These are phyloP conservation scores for Artibeus jamaicensis DNA, from an alignment of 2,797 vertebrate species.

Conservation along the genomic window DNA sequence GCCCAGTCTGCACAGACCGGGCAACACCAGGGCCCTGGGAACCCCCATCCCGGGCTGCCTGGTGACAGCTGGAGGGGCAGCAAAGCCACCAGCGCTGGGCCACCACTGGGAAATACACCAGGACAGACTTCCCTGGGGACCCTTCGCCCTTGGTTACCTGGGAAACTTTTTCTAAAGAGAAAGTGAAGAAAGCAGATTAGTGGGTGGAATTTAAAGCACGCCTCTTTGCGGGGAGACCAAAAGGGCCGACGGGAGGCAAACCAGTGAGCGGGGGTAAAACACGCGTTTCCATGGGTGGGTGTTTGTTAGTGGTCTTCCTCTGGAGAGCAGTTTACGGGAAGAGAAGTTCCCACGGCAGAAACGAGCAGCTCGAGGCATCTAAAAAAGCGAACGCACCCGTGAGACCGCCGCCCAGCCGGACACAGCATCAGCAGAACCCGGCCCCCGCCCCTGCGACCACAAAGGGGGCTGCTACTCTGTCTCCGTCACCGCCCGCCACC, in stretches of 20 bases:
- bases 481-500: fast-evolving
- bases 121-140: background rate
- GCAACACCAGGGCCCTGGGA: background rate
- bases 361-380: too few relatives aligned
- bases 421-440: fast-evolving
- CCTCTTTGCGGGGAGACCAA: background rate
- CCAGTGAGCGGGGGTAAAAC: too few relatives aligned
- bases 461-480: fast-evolving
- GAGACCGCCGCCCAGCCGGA: background rate
- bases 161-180: background rate
- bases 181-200: too few relatives aligned
- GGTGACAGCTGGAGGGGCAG: background rate
- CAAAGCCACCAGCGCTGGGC: background rate
- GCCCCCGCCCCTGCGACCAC: too few relatives aligned
- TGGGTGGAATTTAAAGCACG: fast-evolving
- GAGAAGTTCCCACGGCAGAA: background rate
- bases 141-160: too few relatives aligned
- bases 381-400: fast-evolving
- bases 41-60: background rate
- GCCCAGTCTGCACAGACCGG: background rate
- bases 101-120: background rate
- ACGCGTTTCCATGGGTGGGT: fast-evolving
- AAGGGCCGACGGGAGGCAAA: background rate
- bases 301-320: background rate
- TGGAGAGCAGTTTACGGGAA: fast-evolving